Conservation (phyloP, 2,113 vertebrate genomes). For the Sapayoa aenigma region DNA sequence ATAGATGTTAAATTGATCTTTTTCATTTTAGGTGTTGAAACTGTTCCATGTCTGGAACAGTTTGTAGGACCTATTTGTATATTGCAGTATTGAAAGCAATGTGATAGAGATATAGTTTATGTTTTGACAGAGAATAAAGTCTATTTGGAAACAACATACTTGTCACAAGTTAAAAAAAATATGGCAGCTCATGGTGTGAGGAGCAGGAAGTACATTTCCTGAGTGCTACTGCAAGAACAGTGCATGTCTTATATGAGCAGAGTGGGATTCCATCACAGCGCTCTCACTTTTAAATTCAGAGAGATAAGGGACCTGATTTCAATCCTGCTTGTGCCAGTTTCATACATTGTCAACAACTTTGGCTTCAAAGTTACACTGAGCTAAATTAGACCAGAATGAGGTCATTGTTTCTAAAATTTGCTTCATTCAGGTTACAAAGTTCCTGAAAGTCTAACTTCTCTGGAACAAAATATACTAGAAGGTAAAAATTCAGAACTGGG, state of each 20-base stretch:
- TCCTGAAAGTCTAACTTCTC: constrained; percentile 35
- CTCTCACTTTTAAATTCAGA: not conserved
- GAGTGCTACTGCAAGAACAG: not conserved
- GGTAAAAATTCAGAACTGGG: not conserved
- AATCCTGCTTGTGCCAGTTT: constrained; percentile 3
- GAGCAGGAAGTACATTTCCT: not conserved
- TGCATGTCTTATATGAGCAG: not conserved
- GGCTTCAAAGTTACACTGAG: not conserved
- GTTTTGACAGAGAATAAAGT: not conserved
- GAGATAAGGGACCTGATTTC: not conserved
- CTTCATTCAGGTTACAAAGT: constrained; percentile 45
- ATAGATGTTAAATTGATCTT: not conserved
- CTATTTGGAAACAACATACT: not conserved
- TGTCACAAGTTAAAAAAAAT: not conserved
- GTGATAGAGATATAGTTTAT: not conserved
- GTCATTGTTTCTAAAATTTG: constrained; percentile 44
- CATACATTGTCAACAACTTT: not conserved
- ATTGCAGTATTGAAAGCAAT: not conserved
- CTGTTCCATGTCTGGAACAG: not conserved
- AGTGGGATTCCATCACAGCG: not conserved
- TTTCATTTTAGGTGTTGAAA: too few relatives aligned
- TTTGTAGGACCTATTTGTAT: not conserved
- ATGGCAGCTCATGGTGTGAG: not conserved
- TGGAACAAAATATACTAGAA: constrained; percentile 18
- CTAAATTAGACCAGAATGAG: constrained; percentile 31